Evolutionary conservation across 2,113 vertebrate genomes (phyloP).

Genomic region (Cyprinodon brontotheroides): DNA sequence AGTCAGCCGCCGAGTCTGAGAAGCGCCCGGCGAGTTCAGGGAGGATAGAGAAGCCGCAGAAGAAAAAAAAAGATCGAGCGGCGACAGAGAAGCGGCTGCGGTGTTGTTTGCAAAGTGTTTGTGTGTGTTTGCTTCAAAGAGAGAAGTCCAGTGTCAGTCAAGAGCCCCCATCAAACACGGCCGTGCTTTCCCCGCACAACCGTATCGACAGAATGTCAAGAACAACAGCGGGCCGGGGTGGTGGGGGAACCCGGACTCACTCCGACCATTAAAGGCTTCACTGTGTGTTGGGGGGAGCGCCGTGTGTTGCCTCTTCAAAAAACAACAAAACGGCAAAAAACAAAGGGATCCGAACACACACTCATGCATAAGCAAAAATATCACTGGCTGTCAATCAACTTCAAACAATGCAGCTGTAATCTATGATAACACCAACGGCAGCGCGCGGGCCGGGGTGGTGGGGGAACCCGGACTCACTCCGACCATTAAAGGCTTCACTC

Average conservation of each 20-base stretch:
- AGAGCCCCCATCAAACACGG: slow-evolving; percentile 71
- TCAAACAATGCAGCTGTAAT: slow-evolving; percentile 68
- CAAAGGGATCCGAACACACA: slow-evolving; percentile 65
- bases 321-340: slow-evolving; percentile 7
- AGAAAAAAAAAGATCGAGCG: not conserved
- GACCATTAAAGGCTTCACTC: slow-evolving; percentile 28
- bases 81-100: slow-evolving; percentile 23
- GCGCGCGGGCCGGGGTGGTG: slow-evolving; percentile 19
- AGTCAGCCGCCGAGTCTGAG: slow-evolving; percentile 43
- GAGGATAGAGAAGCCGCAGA: slow-evolving; percentile 6
- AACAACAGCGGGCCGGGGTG: slow-evolving; percentile 65
- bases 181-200: slow-evolving; percentile 64
- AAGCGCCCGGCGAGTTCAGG: slow-evolving; percentile 20
- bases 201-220: slow-evolving; percentile 80
- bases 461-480: not conserved
- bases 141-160: slow-evolving; percentile 45
- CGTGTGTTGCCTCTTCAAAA: slow-evolving; percentile 41
- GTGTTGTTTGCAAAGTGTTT: slow-evolving; percentile 51
- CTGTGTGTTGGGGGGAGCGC: slow-evolving; percentile 25
- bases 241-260: no score
- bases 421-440: slow-evolving; percentile 65
- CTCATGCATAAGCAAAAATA: slow-evolving; percentile 59
- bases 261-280: no score
- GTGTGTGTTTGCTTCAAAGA: slow-evolving; percentile 55
- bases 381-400: slow-evolving; percentile 75